These are phyloP conservation scores for Drosophila tripunctata DNA, from an alignment of 2,888 invertebrate species.

Conservation along the genomic window DNA sequence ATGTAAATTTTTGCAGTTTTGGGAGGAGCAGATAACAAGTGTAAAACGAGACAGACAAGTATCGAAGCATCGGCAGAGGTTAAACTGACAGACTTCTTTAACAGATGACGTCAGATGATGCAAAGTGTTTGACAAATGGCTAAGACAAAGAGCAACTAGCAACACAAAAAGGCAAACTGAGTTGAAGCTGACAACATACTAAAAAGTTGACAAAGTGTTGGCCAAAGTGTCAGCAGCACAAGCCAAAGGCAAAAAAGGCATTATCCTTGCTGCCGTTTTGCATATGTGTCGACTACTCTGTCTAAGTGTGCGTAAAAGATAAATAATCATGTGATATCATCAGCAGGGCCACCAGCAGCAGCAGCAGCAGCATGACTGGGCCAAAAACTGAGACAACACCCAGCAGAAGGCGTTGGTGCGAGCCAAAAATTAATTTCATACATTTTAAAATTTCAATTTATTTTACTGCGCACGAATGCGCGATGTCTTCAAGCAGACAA, in stretches of 20 bases:
- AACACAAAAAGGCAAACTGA: conserved; percentile 48
- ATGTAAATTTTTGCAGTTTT: conserved; percentile 73
- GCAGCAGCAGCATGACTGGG: conserved; percentile 37
- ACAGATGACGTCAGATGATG: conserved; percentile 68
- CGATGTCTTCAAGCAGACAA: conserved; percentile 67
- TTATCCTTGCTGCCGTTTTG: conserved; percentile 56
- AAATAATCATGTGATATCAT: conserved; percentile 77
- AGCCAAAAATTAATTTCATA: conserved; percentile 78
- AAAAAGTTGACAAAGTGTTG: conserved; percentile 79
- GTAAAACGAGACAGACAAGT: conserved; percentile 27
- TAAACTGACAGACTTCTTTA: conserved; percentile 17
- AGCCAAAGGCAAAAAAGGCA: conserved; percentile 14
- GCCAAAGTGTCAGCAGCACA: conserved; percentile 65
- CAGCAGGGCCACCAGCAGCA: conserved; percentile 38
- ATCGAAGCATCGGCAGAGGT: conserved; percentile 18
- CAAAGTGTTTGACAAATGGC: conserved; percentile 75
- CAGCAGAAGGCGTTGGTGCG: conserved; percentile 51
- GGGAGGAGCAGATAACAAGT: conserved; percentile 48
- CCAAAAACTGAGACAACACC: neutral
- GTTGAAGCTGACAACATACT: conserved; percentile 69
- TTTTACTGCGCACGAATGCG: conserved; percentile 75
- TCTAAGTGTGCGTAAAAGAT: conserved; percentile 78
- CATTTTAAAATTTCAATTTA: conserved; percentile 82
- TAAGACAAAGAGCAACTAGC: conserved; percentile 42
- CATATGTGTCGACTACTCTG: conserved; percentile 66